Evolutionary conservation across 2,888 invertebrate genomes (phyloP), one percentile per base, ranked within the genome.

Genomic region (Pristionchus entomophagus): DNA sequence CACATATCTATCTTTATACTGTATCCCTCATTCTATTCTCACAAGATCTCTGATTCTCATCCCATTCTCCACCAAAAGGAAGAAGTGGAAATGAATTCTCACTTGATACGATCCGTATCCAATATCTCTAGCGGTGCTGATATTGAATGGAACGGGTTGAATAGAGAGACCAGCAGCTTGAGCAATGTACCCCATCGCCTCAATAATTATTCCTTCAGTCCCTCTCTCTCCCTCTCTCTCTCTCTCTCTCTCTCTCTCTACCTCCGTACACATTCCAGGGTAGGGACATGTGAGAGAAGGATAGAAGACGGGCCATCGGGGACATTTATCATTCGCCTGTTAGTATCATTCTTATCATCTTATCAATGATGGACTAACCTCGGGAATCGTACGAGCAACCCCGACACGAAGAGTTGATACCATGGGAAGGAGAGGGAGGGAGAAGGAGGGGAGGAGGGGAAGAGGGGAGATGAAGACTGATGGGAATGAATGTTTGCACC

Each of bases 221-320:
- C n/a, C n/a, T n/a, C n/a, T n/a, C n/a, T n/a, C 6, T 14, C 45
- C 77, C 14, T 78, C 77, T n/a, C n/a, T 1, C n/a, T 69, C 32
- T 45, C 5, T 19, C 19, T n/a, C 22, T 41, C 41, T 2, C 29
- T 32, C 6, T 65, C 22, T 65, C 35, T 32, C 6, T 14, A 78
- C 77, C 14, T 78, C 77, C 2, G 49, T 49, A 49, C 77, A 78
- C 77, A 78, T 78, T n/a, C 77, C 77, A 10, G 77, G 77, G 32
- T 78, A 78, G 29, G 77, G 77, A 29, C 77, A 78, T n/a, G 45
- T 19, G n/a, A n/a, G 45, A 4, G 49, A 26, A 10, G 77, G 77
- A 35, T n/a, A 26, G 77, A 78, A 78, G 22, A 35, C 49, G 2
- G 49, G 49, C 45, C 45, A 49, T n/a, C 22, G 29, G 8, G 49